Base-by-base conservation (phyloP, 2,888 invertebrate genomes). In the Lordiphosa andalusiaca region DNA sequence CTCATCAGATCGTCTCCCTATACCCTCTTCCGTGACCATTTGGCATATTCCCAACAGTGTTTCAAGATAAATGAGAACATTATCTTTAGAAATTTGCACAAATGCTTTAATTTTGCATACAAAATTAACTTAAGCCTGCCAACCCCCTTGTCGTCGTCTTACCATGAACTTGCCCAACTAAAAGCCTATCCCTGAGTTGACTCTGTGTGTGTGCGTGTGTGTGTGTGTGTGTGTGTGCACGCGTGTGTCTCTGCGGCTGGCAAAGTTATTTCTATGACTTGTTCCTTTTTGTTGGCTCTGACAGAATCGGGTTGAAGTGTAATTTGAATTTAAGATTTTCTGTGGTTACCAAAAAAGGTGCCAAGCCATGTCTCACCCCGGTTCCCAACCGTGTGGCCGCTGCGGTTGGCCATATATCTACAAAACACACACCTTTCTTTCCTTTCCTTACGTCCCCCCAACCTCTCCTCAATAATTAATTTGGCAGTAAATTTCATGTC, bases 311-410 rank as follows among this genome's bases (percentile, higher is more conserved):
- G 53, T 66, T 81, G 73, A 83, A 83, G 71, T 73, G 85, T 85
- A 85, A 85, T 81, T 81, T 81, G 77, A 81, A 81, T 81, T 81
- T 81, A 85, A 81, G 85, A 81, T 81, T 85, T 81, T 59, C 84
- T 83, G 81, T 58, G 85, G 73, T 65, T 69, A 58, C 73, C 68
- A 44, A 62, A 75, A 58, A 76, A 80, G 73, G 80, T 84, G 71
- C 67, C 67, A 49, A 13, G 35, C 30, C 10, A 33, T 30, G 12
- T 41, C 53, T 33, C 3, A 6, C 5, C 7, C 10, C 13, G 2
- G 25, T 3, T 3, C 9, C 21, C 19, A 25, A 1, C 9, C 36
- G 5, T 16, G 13, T 36, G 46, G 60, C 65, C 53, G 55, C 55
- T 54, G 46, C 50, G 71, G 62, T 44, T 63, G 49, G 42, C 64